Evolutionary conservation across 2,888 invertebrate genomes (phyloP).

Genomic region (Perdita meconis): DNA sequence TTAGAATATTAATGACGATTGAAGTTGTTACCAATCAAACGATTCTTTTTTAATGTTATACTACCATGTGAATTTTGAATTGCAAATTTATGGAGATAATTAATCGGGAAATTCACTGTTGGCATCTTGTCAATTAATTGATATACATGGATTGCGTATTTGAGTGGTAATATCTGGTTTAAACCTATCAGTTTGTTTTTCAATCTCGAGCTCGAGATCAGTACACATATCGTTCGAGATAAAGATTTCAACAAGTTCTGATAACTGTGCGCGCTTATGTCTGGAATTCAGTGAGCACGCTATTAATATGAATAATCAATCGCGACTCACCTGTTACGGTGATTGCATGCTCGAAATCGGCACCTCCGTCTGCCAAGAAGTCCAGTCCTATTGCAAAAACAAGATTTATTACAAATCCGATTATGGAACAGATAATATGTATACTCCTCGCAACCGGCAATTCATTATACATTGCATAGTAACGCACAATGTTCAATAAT

Average conservation of each 20-base stretch:
- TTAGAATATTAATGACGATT: not conserved
- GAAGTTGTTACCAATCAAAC: not conserved
- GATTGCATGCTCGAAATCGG: slow-evolving; percentile 90
- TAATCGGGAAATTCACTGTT: not conserved
- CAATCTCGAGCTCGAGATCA: not conserved
- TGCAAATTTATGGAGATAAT: no score
- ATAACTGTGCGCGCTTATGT: slow-evolving; percentile 7
- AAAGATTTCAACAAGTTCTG: slow-evolving; percentile 19
- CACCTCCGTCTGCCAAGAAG: slow-evolving; percentile 89
- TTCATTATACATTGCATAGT: no score
- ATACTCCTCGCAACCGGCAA: not conserved
- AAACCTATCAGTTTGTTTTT: not conserved
- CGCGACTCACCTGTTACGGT: slow-evolving; percentile 88
- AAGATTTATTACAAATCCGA: not conserved
- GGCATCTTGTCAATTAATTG: not conserved
- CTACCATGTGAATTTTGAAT: no score
- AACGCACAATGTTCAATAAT: no score
- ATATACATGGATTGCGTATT: not conserved
- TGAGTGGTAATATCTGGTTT: not conserved
- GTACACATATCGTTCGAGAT: not conserved
- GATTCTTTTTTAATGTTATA: not conserved
- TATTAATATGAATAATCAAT: not conserved
- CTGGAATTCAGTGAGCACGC: not conserved
- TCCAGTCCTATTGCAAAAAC: slow-evolving; percentile 86
- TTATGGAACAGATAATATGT: not conserved